A percentile compares a stretch with the other conserved stretches of the same genome.
Conservation (phyloP, 2,113 vertebrate genomes). For the Apeltes quadracus region DNA sequence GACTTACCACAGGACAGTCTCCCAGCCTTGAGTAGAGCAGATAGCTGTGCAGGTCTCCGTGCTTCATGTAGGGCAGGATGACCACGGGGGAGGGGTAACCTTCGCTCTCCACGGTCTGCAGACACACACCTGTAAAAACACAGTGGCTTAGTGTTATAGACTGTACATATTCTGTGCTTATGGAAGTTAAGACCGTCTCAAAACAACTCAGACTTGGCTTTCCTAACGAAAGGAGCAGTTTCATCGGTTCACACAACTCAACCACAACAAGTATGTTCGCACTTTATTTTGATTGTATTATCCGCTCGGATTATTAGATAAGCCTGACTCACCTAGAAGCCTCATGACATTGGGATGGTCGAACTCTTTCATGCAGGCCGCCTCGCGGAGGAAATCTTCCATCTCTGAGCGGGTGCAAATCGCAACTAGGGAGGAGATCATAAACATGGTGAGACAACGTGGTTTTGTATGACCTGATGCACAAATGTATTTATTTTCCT, state of each 20-base stretch:
- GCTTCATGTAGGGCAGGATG: slow-evolving; percentile 93
- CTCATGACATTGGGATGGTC: slow-evolving; percentile 93
- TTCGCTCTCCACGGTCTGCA: slow-evolving; percentile 91
- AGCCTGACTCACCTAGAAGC: slow-evolving; percentile 83
- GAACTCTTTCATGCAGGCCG: slow-evolving; percentile 94
- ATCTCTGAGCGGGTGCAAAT: slow-evolving; percentile 92
- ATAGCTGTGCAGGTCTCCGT: slow-evolving; percentile 94
- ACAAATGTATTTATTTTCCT: no score
- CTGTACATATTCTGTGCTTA: neutral
- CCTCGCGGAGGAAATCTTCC: slow-evolving; percentile 93
- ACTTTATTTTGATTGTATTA: neutral
- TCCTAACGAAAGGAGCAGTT: neutral
- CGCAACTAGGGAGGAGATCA: slow-evolving; percentile 77
- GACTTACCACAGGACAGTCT: slow-evolving; percentile 87
- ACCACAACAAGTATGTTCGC: neutral
- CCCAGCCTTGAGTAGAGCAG: slow-evolving; percentile 90
- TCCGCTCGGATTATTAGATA: neutral
- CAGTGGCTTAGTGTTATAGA: neutral
- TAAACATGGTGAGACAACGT: slow-evolving; percentile 14
- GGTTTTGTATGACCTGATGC: rapidly evolving
- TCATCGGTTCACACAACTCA: neutral
- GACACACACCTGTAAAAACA: slow-evolving; percentile 85
- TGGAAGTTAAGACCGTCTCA: neutral
- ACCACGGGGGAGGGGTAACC: slow-evolving; percentile 92
- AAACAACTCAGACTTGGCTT: neutral